phyloP scores from a whole-genome alignment of 2,113 vertebrate genomes.

The Menidia beryllina region DNA sequence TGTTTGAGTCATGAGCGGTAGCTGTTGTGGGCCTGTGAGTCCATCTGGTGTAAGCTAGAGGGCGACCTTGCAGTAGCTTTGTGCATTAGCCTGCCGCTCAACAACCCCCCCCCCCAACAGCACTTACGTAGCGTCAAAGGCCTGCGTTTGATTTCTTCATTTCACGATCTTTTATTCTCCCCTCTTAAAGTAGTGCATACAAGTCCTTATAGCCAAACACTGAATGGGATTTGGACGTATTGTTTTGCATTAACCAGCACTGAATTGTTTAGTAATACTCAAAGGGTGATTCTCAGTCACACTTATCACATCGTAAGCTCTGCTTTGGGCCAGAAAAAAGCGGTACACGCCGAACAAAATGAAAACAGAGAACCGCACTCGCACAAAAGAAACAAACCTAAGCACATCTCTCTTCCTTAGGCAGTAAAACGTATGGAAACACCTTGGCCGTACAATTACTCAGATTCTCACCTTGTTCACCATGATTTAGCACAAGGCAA shows the following conservation, averaged over 20 bases:
- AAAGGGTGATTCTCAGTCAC: background rate
- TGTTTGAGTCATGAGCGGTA: background rate
- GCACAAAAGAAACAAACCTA: conserved; percentile 42
- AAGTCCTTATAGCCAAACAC: background rate
- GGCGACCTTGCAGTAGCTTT: conserved; percentile 52
- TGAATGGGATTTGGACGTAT: background rate
- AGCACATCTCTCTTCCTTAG: conserved; percentile 56
- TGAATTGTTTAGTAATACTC: background rate
- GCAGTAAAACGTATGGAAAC: conserved; percentile 62
- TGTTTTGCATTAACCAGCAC: background rate
- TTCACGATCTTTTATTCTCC: conserved; percentile 14
- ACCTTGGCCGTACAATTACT: conserved; percentile 79
- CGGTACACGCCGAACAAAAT: conserved; percentile 19
- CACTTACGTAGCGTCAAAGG: conserved; percentile 16
- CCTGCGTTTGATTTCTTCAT: conserved; percentile 44
- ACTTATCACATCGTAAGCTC: background rate
- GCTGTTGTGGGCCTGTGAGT: conserved; percentile 21
- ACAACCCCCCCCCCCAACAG: conserved; percentile 14
- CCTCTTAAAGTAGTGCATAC: background rate
- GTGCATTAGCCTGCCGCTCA: background rate
- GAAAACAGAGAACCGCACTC: conserved; percentile 24
- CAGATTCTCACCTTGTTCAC: conserved; percentile 81
- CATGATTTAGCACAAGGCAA: conserved; percentile 78
- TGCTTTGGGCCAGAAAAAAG: conserved; percentile 8
- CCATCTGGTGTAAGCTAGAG: conserved; percentile 57